Evolutionary conservation across 2,797 vertebrate species (phyloP), one percentile per base, ranked within the genome.

Genomic region (Enteromius radiatus): DNA sequence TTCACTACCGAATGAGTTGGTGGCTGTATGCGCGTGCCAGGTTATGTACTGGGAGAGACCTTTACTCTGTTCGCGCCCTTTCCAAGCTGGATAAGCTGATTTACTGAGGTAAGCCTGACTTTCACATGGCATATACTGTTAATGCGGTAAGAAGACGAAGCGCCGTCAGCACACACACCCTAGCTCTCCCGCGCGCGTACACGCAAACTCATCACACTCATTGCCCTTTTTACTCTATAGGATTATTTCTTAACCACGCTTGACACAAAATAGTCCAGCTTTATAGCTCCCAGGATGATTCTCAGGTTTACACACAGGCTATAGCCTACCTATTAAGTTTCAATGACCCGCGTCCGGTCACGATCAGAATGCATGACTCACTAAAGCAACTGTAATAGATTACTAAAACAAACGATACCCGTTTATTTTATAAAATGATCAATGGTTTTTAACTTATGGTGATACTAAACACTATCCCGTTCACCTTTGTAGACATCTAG

Each of bases 311-410:
- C 38, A 43, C 52, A 45, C 38, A 45, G 36, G 41, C 68, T 80
- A 33, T 26, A 64, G 28, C 26, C 41, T 63, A 14, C 76, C 76
- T 77, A 77, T 77, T 77, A 81, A 74, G 69, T 81, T 81, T 81
- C 43, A 74, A 43, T 74, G 56, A 81, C 31, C 70, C 43, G 43
- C 59, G 61, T 52, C 28, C 69, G 76, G 43, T 77, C 76, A 77
- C 71, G 80, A 81, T 67, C 61, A 54, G 33, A 82, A 31, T 43
- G 19, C 80, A 75, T 75, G 71, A 64, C 33, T 67, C 80, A 82
- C 45, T 82, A 26, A 73, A 52, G 56, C 59, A 52, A 56, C 49
- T 38, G 61, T 5, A 11, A 52, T 49, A 31, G 31, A 73, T 71
- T 56, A 63, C 68, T 28, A 74, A 74, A 52, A 28, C 56, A 64